phyloP scores from a whole-genome alignment of 2,888 invertebrate genomes.

The Notocelia uddmanniana region DNA sequence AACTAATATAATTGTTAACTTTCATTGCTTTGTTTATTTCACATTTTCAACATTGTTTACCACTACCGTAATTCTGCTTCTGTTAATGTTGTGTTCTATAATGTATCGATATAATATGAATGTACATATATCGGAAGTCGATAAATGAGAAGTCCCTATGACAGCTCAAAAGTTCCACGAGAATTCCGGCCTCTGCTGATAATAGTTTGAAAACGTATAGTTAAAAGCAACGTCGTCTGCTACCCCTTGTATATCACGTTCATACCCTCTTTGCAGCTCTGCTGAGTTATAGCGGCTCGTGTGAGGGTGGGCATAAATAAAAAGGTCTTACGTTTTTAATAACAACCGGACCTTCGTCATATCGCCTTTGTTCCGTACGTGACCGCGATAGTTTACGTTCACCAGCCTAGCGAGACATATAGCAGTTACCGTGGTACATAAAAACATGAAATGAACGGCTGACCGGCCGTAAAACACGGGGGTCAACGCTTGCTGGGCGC shows the following conservation, averaged over 20 bases:
- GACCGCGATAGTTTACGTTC: constrained; percentile 60
- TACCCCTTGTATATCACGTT: constrained; percentile 47
- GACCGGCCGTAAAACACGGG: constrained; percentile 24
- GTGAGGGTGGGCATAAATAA: constrained; percentile 63
- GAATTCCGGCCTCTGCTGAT: too few relatives aligned
- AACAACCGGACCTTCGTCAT: constrained; percentile 72
- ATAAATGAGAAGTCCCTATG: too few relatives aligned
- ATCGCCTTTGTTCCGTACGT: constrained; percentile 71
- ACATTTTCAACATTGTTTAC: too few relatives aligned
- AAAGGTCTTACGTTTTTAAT: constrained; percentile 70
- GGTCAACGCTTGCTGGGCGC: constrained; percentile 39
- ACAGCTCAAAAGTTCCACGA: too few relatives aligned
- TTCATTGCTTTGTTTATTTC: too few relatives aligned
- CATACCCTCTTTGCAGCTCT: constrained; percentile 42
- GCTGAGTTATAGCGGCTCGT: constrained; percentile 53
- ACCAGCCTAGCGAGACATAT: constrained; percentile 57
- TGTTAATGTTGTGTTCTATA: too few relatives aligned
- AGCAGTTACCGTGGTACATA: constrained; percentile 47
- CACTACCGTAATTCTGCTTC: too few relatives aligned
- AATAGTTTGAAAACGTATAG: constrained; percentile 1
- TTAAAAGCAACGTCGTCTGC: constrained; percentile 20
- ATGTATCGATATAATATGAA: too few relatives aligned
- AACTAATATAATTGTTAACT: too few relatives aligned
- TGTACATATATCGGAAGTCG: too few relatives aligned
- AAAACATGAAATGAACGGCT: constrained; percentile 40